Evolutionary conservation across 1,140 invertebrate species (phyloP).

Genomic region (Alviniconcha marisindica): DNA sequence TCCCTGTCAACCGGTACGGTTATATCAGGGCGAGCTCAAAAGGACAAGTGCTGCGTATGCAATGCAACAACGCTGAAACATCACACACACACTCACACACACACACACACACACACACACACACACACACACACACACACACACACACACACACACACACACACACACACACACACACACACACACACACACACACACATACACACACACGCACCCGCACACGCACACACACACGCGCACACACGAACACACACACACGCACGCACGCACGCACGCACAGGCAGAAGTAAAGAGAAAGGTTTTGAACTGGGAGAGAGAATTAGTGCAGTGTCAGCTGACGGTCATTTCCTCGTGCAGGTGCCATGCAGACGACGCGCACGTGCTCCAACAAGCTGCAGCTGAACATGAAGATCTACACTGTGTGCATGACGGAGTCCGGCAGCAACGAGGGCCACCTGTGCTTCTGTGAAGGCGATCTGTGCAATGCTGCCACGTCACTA

Average conservation of each 20-base stretch:
- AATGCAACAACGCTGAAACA: too few species aligned
- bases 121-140: slow-evolving; percentile 21
- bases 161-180: slow-evolving; percentile 24
- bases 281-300: not conserved
- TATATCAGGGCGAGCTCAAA: too few species aligned
- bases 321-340: not conserved
- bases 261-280: not conserved
- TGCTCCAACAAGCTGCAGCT: slow-evolving; percentile 30
- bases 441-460: slow-evolving; percentile 29
- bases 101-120: slow-evolving; percentile 24
- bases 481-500: slow-evolving; percentile 5
- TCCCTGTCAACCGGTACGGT: too few species aligned
- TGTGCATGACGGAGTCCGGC: slow-evolving; percentile 31
- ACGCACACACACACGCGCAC: slow-evolving; percentile 23
- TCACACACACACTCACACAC: not conserved
- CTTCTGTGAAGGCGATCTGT: slow-evolving; percentile 34
- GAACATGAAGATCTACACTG: slow-evolving; percentile 33
- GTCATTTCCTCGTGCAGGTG: not conserved
- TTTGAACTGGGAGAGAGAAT: too few species aligned
- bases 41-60: too few species aligned
- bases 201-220: slow-evolving; percentile 19
- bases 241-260: not conserved
- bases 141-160: not conserved
- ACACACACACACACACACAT: slow-evolving; percentile 24
- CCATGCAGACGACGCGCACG: slow-evolving; percentile 32